Conservation (phyloP, 2,888 invertebrate genomes). For the Caenorhabditis zanzibari region DNA sequence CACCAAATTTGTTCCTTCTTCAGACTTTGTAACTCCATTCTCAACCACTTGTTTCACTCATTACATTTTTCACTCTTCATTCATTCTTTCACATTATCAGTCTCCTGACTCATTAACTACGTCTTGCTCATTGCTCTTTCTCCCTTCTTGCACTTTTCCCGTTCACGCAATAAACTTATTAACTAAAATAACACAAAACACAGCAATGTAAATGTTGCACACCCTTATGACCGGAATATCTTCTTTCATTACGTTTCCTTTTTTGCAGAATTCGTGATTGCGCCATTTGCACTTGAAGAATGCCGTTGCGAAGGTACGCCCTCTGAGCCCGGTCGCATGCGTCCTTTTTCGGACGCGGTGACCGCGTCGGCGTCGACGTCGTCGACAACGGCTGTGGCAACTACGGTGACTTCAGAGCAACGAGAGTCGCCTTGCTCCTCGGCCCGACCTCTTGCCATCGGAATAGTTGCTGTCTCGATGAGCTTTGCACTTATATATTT, state of each 20-base stretch:
- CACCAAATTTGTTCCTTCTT: no score
- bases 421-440: conserved; percentile 51
- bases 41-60: no score
- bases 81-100: no score
- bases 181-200: conserved; percentile 23
- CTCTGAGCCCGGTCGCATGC: conserved; percentile 51
- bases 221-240: conserved; percentile 24
- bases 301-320: conserved; percentile 41
- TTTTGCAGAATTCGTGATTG: conserved; percentile 60
- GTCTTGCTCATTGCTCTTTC: conserved; percentile 11
- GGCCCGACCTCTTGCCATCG: conserved; percentile 60
- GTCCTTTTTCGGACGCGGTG: conserved; percentile 57
- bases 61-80: no score
- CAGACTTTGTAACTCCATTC: no score
- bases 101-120: conserved; percentile 1
- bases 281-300: conserved; percentile 60
- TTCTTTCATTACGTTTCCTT: not conserved
- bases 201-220: conserved; percentile 29
- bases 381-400: conserved; percentile 32
- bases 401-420: conserved; percentile 40
- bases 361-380: conserved; percentile 39
- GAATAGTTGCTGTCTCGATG: conserved; percentile 60
- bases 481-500: conserved; percentile 68
- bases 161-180: not conserved
- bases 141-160: conserved; percentile 20